Evolutionary conservation across 2,113 vertebrate species (phyloP), one percentile per base, ranked within the genome.

Genomic region (Toxotes chatareus): DNA sequence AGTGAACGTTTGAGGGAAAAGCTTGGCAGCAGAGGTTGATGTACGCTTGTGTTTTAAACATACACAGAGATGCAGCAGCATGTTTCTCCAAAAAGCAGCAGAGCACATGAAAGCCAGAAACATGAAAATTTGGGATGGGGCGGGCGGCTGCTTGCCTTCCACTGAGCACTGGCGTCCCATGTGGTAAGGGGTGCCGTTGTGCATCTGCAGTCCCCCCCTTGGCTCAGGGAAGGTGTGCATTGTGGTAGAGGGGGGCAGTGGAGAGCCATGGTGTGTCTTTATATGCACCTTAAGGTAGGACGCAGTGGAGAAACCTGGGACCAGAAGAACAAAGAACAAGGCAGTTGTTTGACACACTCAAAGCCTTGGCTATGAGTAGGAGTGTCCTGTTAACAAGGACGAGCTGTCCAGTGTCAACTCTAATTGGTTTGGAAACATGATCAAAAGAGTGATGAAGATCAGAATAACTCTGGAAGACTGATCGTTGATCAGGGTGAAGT

Each of bases 231-330:
- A 98, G 95, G 96, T 95, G 95, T 97, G 97, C 86, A 93, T 89
- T 91, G 93, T 80, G 96, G 97, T 87, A 84, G 94, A 89, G 84
- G 91, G 93, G 88, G 93, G 96, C 95, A 98, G 96, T 95, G 97
- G 95, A 95, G 97, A 96, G 96, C 97, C 97, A 94, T 99, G 98
- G 96, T 99, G 98, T 93, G 97, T 98, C 98, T 99, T 99, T 97
- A 99, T 97, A 96, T 99, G 98, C 97, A 99, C 98, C 97, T 99
- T 99, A 97, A 99, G 98, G 97, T 99, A 99, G 96, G 98, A 99
- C 91, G 98, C 97, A 95, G 98, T 99, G 95, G 98, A 99, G 97
- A 99, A 99, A 99, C 98, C 98, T 99, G 98, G 95, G 97, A 97
- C 98, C 98, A 97, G 95, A 97, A 96, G 96, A 97, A 93, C 89